These are phyloP conservation scores for Terebella lapidaria DNA, from an alignment of 2,888 invertebrate genomes.

Conservation along the genomic window DNA sequence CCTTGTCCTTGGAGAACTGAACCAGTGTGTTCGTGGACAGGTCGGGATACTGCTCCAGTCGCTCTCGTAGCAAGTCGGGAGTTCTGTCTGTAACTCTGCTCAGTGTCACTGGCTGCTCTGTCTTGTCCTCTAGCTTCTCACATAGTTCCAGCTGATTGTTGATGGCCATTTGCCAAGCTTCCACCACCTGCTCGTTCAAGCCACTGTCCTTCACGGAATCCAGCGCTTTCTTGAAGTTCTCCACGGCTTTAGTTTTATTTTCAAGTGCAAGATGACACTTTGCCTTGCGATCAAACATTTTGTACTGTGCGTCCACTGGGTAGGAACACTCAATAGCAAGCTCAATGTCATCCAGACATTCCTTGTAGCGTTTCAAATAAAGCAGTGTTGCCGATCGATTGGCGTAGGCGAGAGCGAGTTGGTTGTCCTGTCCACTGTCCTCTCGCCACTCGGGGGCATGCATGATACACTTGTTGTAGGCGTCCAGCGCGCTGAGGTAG, in stretches of 20 bases:
- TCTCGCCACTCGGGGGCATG: slow-evolving; percentile 13
- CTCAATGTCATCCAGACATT: slow-evolving; percentile 41
- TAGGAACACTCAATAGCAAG: slow-evolving; percentile 58
- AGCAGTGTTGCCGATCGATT: slow-evolving; percentile 42
- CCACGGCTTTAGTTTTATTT: slow-evolving; percentile 51
- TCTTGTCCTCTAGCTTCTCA: background rate
- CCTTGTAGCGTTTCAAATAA: slow-evolving; percentile 37
- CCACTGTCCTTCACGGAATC: slow-evolving; percentile 20
- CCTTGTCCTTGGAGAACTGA: slow-evolving; percentile 29
- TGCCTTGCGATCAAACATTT: slow-evolving; percentile 64
- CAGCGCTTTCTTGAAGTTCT: slow-evolving; percentile 33
- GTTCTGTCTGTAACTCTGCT: background rate
- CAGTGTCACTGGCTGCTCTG: background rate
- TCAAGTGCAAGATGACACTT: slow-evolving; percentile 63
- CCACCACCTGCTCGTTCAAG: slow-evolving; percentile 20
- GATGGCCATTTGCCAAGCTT: slow-evolving; percentile 13
- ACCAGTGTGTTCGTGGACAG: slow-evolving; percentile 17
- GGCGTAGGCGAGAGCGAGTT: slow-evolving; percentile 23
- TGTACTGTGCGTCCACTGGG: slow-evolving; percentile 62
- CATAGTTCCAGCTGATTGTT: slow-evolving; percentile 12
- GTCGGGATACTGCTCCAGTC: background rate
- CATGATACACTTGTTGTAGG: slow-evolving; percentile 17
- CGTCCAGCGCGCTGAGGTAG: slow-evolving; percentile 21
- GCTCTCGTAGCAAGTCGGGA: background rate
- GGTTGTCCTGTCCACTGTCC: slow-evolving; percentile 3